phyloP scores from a whole-genome alignment of 2,888 invertebrate species.

The Ochlodes sylvanus region DNA sequence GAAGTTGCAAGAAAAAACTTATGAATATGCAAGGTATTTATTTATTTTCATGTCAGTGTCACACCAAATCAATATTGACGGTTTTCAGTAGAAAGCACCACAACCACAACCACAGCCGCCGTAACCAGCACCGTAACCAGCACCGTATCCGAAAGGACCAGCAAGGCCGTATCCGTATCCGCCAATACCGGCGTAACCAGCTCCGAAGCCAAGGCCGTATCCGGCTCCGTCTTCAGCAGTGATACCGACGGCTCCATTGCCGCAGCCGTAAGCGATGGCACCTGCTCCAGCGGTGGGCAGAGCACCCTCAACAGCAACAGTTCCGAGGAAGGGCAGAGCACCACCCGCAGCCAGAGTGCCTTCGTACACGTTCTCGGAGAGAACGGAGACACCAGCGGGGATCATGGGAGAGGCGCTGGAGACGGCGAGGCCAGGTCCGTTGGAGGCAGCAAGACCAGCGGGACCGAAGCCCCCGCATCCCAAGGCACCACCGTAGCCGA shows the following conservation, averaged over 20 bases:
- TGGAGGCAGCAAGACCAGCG: constrained; percentile 37
- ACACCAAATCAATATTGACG: no score
- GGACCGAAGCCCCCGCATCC: constrained; percentile 23
- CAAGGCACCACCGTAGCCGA: constrained; percentile 36
- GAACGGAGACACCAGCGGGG: constrained; percentile 45
- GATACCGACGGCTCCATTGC: constrained; percentile 45
- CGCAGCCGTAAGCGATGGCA: constrained; percentile 48
- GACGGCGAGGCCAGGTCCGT: constrained; percentile 46
- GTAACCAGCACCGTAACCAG: constrained; percentile 26
- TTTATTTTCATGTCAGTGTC: no score
- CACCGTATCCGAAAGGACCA: not conserved
- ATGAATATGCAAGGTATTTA: no score
- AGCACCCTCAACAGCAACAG: constrained; percentile 48
- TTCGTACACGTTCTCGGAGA: constrained; percentile 52
- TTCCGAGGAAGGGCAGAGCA: constrained; percentile 48
- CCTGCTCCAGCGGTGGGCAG: constrained; percentile 50
- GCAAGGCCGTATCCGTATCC: constrained; percentile 24
- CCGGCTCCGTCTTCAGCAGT: constrained; percentile 41
- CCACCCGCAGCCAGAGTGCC: constrained; percentile 48
- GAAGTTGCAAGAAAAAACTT: no score
- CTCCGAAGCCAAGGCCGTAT: constrained; percentile 23
- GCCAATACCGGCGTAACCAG: constrained; percentile 29
- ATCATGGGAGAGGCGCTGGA: constrained; percentile 50
- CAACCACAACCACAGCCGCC: constrained; percentile 7
- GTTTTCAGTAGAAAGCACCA: not conserved